Conservation (phyloP, 2,888 invertebrate genomes). For the Epinotia demarniana region DNA sequence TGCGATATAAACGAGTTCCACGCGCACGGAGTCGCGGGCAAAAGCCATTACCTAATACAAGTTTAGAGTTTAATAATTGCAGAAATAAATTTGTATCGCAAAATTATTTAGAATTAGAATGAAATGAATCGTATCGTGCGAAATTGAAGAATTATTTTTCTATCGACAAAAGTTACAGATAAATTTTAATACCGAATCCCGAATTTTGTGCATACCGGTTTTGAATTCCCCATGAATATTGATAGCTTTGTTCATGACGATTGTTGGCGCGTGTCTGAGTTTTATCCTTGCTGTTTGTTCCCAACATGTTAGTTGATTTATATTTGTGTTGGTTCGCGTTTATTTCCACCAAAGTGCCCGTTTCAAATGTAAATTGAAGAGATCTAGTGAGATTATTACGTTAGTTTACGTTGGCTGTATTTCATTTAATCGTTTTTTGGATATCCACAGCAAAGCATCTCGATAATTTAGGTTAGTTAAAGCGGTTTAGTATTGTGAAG, state of each 20-base stretch:
- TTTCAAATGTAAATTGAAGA: conserved; percentile 10
- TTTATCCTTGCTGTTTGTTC: conserved; percentile 6
- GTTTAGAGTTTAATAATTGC: no score
- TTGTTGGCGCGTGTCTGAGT: conserved; percentile 17
- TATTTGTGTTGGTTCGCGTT: conserved; percentile 14
- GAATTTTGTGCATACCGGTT: conserved; percentile 7
- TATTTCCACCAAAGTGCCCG: conserved; percentile 13
- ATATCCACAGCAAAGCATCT: background rate
- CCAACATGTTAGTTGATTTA: conserved; percentile 2
- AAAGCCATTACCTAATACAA: no score
- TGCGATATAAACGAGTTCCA: no score
- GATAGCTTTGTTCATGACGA: conserved; percentile 15
- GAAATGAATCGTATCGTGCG: no score
- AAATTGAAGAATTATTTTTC: no score
- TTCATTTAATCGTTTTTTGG: background rate
- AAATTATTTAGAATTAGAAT: no score
- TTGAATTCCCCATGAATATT: conserved; percentile 33
- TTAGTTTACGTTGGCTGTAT: background rate
- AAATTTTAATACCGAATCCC: background rate
- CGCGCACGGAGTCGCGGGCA: no score
- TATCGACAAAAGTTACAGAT: background rate
- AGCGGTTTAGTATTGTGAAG: background rate
- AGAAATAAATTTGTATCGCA: no score
- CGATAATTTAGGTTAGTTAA: background rate
- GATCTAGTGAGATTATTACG: conserved; percentile 1